phyloP scores from a whole-genome alignment of 2,888 invertebrate genomes.

The Eudasyphora cyanicolor region DNA sequence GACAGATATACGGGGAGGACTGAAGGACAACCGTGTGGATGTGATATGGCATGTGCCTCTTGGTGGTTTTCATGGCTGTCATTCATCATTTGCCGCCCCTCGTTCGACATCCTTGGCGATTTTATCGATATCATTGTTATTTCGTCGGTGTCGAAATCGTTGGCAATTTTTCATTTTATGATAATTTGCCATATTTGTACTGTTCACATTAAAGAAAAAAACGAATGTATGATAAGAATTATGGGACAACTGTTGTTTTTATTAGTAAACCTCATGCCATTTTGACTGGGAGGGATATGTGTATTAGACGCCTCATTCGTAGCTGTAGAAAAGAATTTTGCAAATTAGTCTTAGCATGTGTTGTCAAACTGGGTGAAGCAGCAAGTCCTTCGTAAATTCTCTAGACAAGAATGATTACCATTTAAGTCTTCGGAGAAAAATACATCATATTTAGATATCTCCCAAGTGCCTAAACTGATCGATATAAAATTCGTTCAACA shows the following conservation, averaged over 20 bases:
- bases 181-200: slow-evolving; percentile 62
- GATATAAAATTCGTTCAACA: too few species aligned
- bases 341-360: not conserved
- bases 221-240: slow-evolving; percentile 57
- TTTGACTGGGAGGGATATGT: not conserved
- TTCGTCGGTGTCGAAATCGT: slow-evolving; percentile 60
- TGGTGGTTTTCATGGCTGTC: slow-evolving; percentile 25
- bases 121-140: slow-evolving; percentile 59
- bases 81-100: slow-evolving; percentile 52
- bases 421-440: too few species aligned
- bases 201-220: not conserved
- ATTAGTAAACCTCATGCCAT: not conserved
- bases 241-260: slow-evolving; percentile 60
- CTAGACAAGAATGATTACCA: too few species aligned
- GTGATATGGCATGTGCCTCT: not conserved
- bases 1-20: not conserved
- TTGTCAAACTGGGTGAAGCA: too few species aligned
- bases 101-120: slow-evolving; percentile 53
- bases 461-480: too few species aligned
- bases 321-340: not conserved
- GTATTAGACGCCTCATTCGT: not conserved
- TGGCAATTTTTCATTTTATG: slow-evolving; percentile 64
- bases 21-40: not conserved
- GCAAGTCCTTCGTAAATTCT: too few species aligned
- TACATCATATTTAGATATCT: too few species aligned